Evolutionary conservation across 1,140 invertebrate species (phyloP), one percentile per base, ranked within the genome.

Genomic region (Drosophila sturtevanti): DNA sequence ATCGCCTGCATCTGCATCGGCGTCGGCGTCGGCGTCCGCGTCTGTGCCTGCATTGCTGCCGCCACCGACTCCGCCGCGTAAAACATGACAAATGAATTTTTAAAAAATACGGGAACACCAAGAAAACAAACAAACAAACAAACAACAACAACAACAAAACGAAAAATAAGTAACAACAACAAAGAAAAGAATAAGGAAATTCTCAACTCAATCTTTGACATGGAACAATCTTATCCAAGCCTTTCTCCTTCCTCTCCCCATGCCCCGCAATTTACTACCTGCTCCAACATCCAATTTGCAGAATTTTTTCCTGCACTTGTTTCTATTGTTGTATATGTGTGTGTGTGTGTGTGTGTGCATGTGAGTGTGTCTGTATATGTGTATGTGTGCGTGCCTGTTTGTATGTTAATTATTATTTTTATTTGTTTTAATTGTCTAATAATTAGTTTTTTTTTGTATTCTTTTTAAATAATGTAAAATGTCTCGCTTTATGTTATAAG

Each of bases 71-170:
- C 91, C 91, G 73, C 91, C 91, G 73, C 90, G 91, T 72, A 92
- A 92, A 87, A 89, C 91, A 90, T 92, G 91, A 92, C 90, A 91
- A 82, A 91, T 92, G 79, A 87, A 91, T 75, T 91, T 92, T 73
- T 92, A 89, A 90, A 84, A n/a, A n/a, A n/a, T n/a, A 65, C 55
- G 73, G 34, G 55, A 44, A 37, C n/a, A 38, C 54, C 11, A 52
- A 14, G 10, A 21, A 34, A 31, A n/a, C n/a, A 18, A 10, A 9
- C 18, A 2, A 35, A 55, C 12, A 3, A 27, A 34, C n/a, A 18
- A 10, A 9, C 18, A 2, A 35, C n/a, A n/a, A 55, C 12, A 3
- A 27, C 16, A 34, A 18, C 10, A 11, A 16, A 21, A 58, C 11
- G 34, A 12, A 58, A 10, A 35, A n/a, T 27, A 52, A 12, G 18